Base-by-base conservation (phyloP, 2,888 invertebrate genomes). In the Mesochorus sp. region DNA sequence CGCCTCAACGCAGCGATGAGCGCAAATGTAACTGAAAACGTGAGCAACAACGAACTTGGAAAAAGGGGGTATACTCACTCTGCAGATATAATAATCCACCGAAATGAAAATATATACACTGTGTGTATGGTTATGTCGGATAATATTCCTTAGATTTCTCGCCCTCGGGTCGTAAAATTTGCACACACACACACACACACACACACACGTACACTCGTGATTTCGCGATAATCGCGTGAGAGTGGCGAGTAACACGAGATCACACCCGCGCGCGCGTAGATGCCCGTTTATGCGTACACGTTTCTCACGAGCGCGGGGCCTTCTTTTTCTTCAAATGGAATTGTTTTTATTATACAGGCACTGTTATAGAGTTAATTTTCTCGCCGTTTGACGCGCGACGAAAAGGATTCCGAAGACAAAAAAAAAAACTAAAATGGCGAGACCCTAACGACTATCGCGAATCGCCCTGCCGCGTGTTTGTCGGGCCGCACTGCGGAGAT, bases 161-260 rank as follows among this genome's bases (percentile, higher is more conserved):
- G 62, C 62, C 72, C 77, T 62, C 61, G 49, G 62, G 77, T 55
- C 55, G 37, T 47, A 44, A 28, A 66, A 49, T 57, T 24, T n/a
- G 51, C 14, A 31, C 62, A 49, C 12, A 21, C 28, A 61, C 34
- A 21, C 14, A 66, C 26, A 61, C 4, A 42, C 70, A 8, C 59
- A 70, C 34, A 26, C 37, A 39, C 51, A 51, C 42, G 44, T 67
- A 37, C 55, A 68, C 42, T 68, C 73, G 51, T 64, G 76, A 59
- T 73, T 64, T 53, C 39, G 59, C 73, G 59, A 66, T 78, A 70
- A 74, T 70, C 74, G n/a, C n/a, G 74, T 78, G 78, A 74, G 78
- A 78, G 62, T 47, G 17, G 53, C 62, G 61, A 51, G 51, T 73
- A 59, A 70, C 42, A 34, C 24, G 47, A 68, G 39, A 49, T 70